Evolutionary conservation across 2,888 invertebrate genomes (phyloP).

Genomic region (Alentia gelatinosa): DNA sequence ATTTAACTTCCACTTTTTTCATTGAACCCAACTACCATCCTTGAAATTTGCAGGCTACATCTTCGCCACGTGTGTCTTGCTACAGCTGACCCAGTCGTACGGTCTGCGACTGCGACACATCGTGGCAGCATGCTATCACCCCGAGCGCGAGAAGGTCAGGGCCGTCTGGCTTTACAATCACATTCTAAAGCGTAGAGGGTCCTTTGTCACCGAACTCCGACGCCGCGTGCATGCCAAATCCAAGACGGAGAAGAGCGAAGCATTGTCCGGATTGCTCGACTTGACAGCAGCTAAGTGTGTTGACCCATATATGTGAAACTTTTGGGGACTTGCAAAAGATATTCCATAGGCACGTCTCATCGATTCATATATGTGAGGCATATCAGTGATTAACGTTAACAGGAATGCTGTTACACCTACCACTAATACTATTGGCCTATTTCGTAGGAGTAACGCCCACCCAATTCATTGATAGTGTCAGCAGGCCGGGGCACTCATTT

Average conservation of each 20-base stretch:
- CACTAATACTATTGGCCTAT: too few species aligned
- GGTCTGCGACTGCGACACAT: constrained; percentile 39
- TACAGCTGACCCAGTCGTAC: constrained; percentile 34
- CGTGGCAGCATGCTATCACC: constrained; percentile 37
- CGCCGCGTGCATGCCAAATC: neutral
- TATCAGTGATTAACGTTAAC: too few species aligned
- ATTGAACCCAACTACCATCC: too few species aligned
- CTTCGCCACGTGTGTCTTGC: constrained; percentile 46
- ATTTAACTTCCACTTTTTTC: too few species aligned
- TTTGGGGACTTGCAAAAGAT: too few species aligned
- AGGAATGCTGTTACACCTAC: too few species aligned
- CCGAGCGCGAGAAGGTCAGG: constrained; percentile 26
- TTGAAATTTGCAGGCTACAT: constrained; percentile 51
- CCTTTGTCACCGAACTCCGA: neutral
- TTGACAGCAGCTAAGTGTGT: neutral
- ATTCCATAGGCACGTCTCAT: too few species aligned
- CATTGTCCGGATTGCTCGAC: neutral
- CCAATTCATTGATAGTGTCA: too few species aligned
- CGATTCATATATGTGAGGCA: too few species aligned
- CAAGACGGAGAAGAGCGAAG: neutral
- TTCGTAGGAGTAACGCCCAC: too few species aligned
- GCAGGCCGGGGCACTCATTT: too few species aligned
- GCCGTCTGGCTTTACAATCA: constrained; percentile 49
- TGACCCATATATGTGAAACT: too few species aligned
- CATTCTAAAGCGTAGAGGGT: constrained; percentile 5